Base-by-base conservation (phyloP, 2,113 vertebrate genomes). In the Centrocercus urophasianus region DNA sequence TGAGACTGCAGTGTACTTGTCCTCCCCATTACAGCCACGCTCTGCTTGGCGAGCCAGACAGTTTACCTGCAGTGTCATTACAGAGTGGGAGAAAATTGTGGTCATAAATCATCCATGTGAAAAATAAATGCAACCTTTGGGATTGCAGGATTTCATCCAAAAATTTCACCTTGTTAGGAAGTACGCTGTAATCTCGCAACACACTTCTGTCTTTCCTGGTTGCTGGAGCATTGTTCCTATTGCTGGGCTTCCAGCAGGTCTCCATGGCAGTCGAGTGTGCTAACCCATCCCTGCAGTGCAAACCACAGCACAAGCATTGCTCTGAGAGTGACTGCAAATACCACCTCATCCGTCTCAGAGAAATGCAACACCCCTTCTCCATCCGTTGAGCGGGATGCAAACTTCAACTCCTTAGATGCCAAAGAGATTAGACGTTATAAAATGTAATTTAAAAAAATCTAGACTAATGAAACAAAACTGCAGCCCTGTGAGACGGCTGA, bases 281-380 rank as follows among this genome's bases (percentile, higher is more conserved):
- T 95, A 93, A 91, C 48, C 90, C 83, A 83, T 75, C 86, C 88
- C 83, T 93, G 93, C 80, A 94, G 76, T 95, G 83, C 95, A 95
- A 95, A 96, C 59, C 87, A 17, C 80, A 88, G 57, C 40, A 59
- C 47, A 73, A 63, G 83, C 65, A 82, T 50, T 73, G 24, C 66
- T 25, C 73, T 75, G 73, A 75, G 27, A 81, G 73, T 82, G 21
- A 83, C 88, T 75, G 66, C 69, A 84, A 88, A 88, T 74, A 90
- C 75, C 78, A 75, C 52, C 66, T 92, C 93, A 90, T 63, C 77
- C 14, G 0, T 61, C 84, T 36, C 76, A 69, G 65, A 64, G 43
- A 45, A 71, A 61, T 61, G 83, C 83, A 65, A 81, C 65, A 34
- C 74, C 14, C 71, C 61, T 77, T 73, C 32, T 11, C 66, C 32